A percentile compares a stretch with the other conserved stretches of the same genome.
phyloP scores from a whole-genome alignment of 2,888 invertebrate genomes.

The Drosophila neotestacea region DNA sequence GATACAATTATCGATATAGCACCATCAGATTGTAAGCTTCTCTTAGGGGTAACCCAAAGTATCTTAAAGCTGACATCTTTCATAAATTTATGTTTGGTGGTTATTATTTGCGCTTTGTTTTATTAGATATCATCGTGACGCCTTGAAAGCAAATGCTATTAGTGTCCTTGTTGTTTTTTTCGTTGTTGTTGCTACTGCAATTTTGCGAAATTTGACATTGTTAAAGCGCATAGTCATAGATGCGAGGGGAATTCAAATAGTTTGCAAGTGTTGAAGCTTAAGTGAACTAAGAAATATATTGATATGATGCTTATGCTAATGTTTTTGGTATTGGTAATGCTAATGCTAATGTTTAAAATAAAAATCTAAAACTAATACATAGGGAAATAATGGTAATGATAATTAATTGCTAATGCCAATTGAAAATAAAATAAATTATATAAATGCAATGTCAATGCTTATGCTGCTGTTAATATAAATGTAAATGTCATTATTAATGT shows the following conservation, averaged over 20 bases:
- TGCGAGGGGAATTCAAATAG: slow-evolving; percentile 12
- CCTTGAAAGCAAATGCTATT: slow-evolving; percentile 49
- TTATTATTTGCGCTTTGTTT: slow-evolving; percentile 24
- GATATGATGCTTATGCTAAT: neutral
- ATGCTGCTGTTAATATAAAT: neutral
- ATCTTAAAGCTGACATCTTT: neutral
- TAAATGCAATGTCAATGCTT: neutral
- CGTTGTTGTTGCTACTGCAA: slow-evolving; percentile 42
- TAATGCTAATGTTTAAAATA: neutral
- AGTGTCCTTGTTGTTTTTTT: slow-evolving; percentile 48
- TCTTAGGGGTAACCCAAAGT: neutral
- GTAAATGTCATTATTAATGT: neutral
- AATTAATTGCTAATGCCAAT: neutral
- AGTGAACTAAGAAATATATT: neutral
- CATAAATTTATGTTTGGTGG: neutral
- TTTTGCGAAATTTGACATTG: slow-evolving; percentile 66
- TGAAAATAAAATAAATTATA: too few relatives aligned
- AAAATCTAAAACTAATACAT: neutral
- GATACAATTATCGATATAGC: neutral
- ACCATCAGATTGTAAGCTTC: neutral
- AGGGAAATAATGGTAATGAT: neutral
- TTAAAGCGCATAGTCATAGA: slow-evolving; percentile 49
- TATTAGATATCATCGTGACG: slow-evolving; percentile 38
- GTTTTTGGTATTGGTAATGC: neutral
- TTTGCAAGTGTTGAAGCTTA: neutral